A percentile compares a stretch with the other conserved stretches of the same genome.
These are phyloP conservation scores for Rhadinocentrus ornatus DNA, from an alignment of 2,797 vertebrate species.

Conservation along the genomic window DNA sequence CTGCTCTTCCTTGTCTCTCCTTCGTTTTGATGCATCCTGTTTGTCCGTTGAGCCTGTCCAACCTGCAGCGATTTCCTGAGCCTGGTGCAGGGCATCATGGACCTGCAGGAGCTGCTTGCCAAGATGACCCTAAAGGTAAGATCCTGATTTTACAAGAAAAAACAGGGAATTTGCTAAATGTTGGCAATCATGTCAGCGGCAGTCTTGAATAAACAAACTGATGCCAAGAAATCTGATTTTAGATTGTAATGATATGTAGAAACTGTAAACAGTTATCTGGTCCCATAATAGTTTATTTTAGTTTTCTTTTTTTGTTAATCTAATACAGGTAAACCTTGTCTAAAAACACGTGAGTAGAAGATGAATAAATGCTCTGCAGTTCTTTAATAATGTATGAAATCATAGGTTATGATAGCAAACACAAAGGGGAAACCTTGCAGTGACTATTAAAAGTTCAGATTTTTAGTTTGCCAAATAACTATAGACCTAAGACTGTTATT, in stretches of 20 bases:
- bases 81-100: slow-evolving; percentile 98
- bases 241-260: too few relatives aligned
- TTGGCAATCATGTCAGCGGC: slow-evolving; percentile 1
- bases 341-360: neutral
- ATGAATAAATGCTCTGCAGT: too few relatives aligned
- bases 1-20: slow-evolving; percentile 3
- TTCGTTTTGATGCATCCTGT: slow-evolving; percentile 52
- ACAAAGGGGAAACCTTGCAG: too few relatives aligned
- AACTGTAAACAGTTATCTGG: neutral
- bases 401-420: too few relatives aligned
- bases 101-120: slow-evolving; percentile 95
- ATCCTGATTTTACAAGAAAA: slow-evolving; percentile 24
- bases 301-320: neutral
- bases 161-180: slow-evolving; percentile 4
- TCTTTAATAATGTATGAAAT: too few relatives aligned
- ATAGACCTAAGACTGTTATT: too few relatives aligned
- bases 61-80: slow-evolving; percentile 98
- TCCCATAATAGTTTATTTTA: neutral
- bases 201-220: too few relatives aligned
- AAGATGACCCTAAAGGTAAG: slow-evolving; percentile 98
- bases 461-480: too few relatives aligned
- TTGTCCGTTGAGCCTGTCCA: slow-evolving; percentile 91
- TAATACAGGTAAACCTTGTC: neutral
- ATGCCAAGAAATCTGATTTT: slow-evolving; percentile 30
- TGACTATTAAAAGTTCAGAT: too few relatives aligned